Base-by-base conservation (phyloP, 2,888 invertebrate genomes). In the Hymenopus coronatus region DNA sequence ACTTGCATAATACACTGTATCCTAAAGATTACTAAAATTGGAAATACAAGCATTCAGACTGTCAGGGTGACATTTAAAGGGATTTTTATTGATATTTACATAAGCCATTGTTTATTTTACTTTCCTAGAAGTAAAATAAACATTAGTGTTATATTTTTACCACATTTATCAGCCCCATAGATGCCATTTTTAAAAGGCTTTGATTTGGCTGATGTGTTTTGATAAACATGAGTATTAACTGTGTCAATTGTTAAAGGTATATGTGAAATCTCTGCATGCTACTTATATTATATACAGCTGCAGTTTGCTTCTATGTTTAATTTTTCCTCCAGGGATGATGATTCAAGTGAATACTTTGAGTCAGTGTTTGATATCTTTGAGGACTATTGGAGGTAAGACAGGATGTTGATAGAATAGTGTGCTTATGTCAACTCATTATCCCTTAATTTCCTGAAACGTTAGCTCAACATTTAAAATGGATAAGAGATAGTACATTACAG, bases 291-390 rank as follows among this genome's bases (percentile, higher is more conserved):
- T 28, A 84, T 30, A 27, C 8, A 84, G 84, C 84, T 9, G 40
- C 28, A 46, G 40, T 12, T 27, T 87, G 9, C 27, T 87, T 25
- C n/a, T 70, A 70, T 70, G 85, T 89, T 88, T 92, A 70, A 70
- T 70, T 70, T 70, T 25, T 70, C 54, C 95, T 95, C 91, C 95
- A 96, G 96, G 93, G 93, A 94, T 90, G 96, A 96, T 93, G 94
- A 94, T 88, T 94, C 94, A 90, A 96, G 96, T 89, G 95, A 96
- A 92, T 97, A 95, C 94, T 94, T 97, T 93, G 94, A 95, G 91
- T 95, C 95, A 92, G 94, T 97, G 92, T 96, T 96, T 94, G 96
- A 96, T 92, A 95, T 96, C 92, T 97, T 96, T 93, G 95, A 95
- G 92, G 96, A 96, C 92, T 95, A 94, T 92, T 92, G 91, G 91